Evolutionary conservation across 2,113 vertebrate species (phyloP), one percentile per base, ranked within the genome.

Genomic region (Baryphthengus martii): DNA sequence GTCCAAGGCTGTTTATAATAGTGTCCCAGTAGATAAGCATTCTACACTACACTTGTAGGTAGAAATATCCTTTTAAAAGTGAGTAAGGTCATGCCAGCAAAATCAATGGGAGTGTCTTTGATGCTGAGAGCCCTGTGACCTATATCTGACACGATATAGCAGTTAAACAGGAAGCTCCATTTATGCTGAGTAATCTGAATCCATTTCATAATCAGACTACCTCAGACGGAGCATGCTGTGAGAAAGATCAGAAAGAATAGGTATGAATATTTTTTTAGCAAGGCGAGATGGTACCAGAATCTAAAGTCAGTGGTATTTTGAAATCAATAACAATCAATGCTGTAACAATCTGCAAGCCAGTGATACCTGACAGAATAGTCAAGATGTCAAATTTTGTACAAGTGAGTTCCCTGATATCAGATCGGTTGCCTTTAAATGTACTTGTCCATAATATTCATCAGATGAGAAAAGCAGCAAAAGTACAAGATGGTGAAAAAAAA

Each of bases 311-410:
- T 6, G 5, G 13, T 42, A 53, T 85, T 94, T 91, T 87, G 75
- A 93, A 94, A 94, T 95, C 87, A 95, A 40, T 88, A 95, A 44
- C 20, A 81, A 81, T 88, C n/a, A 95, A 55, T 95, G 91, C 49
- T 50, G 40, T 66, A 84, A 56, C 61, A 74, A 76, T 70, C 68
- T 90, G 72, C 78, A 90, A 91, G 65, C 23, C 29, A 58, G 39
- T 59, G 33, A 78, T 31, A 79, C 52, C 45, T 95, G 81, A 47
- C 61, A 81, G 68, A 94, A 79, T 45, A 86, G 49, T 78, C 20
- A 91, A 78, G 78, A 79, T 70, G 52, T 91, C 62, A 91, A 47
- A 84, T 79, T 93, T 39, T 62, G 24, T n/a, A 77, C 42, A 89
- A 20, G 8, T 17, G 13, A 72, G 29, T 62, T 96, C 24, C 59